These are phyloP conservation scores for Mugil cephalus DNA, from an alignment of 2,113 vertebrate genomes.

Conservation along the genomic window DNA sequence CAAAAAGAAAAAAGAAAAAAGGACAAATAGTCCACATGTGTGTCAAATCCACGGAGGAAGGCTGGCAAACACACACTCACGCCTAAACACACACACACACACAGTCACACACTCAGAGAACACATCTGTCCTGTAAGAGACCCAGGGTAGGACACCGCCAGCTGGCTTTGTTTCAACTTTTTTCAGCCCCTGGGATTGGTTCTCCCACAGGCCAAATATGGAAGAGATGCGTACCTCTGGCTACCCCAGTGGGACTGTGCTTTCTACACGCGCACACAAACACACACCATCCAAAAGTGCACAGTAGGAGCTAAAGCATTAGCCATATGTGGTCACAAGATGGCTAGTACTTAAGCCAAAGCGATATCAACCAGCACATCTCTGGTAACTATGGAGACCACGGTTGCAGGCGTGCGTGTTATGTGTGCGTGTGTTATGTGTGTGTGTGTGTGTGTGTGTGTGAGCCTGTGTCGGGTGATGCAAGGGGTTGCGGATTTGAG, in stretches of 20 bases:
- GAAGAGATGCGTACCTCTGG: constrained; percentile 67
- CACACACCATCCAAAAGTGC: constrained; percentile 39
- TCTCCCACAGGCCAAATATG: constrained; percentile 81
- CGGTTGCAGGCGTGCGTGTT: background rate
- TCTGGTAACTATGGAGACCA: constrained; percentile 59
- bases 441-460: constrained; percentile 2
- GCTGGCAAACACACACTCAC: constrained; percentile 32
- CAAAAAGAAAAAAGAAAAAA: constrained; percentile 17
- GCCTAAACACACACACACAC: constrained; percentile 28
- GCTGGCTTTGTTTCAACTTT: constrained; percentile 77
- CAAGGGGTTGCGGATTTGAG: constrained; percentile 46
- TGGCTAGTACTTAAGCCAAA: constrained; percentile 45
- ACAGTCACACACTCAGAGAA: constrained; percentile 48
- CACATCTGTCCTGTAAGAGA: constrained; percentile 79
- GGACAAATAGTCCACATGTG: constrained; percentile 37
- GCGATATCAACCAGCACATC: constrained; percentile 53
- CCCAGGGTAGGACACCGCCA: constrained; percentile 72
- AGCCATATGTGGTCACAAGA: constrained; percentile 81
- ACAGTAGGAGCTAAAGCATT: constrained; percentile 57
- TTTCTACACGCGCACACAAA: constrained; percentile 17
- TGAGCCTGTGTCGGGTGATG: background rate
- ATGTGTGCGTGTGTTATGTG: constrained; percentile 1
- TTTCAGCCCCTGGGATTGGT: constrained; percentile 78
- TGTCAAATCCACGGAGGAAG: constrained; percentile 43
- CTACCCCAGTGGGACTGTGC: constrained; percentile 52